phyloP scores from a whole-genome alignment of 1,140 invertebrate genomes.

The Mya arenaria region DNA sequence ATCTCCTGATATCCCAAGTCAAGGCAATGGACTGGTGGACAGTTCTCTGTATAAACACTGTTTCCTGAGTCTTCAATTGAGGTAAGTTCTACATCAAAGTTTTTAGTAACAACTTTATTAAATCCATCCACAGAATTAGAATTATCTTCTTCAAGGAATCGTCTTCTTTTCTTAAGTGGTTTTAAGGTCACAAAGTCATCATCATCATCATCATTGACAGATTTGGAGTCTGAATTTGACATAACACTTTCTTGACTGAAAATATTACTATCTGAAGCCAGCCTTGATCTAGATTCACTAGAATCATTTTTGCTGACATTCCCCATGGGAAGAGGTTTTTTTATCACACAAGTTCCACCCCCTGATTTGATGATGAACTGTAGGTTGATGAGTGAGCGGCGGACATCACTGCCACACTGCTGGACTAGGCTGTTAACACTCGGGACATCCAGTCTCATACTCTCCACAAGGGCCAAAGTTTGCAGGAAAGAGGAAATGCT shows the following conservation, averaged over 20 bases:
- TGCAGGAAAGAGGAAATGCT: constrained; percentile 66
- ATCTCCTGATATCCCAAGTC: not conserved
- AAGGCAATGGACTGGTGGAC: not conserved
- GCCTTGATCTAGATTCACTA: not conserved
- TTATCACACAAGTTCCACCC: constrained; percentile 23
- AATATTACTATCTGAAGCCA: not conserved
- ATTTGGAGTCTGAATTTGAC: not conserved
- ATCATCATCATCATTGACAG: constrained; percentile 32
- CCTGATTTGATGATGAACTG: constrained; percentile 71
- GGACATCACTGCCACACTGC: constrained; percentile 65
- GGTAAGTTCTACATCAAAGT: too few species aligned
- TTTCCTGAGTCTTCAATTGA: too few species aligned
- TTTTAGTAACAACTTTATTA: too few species aligned
- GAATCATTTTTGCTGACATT: not conserved
- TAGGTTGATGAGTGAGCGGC: constrained; percentile 65
- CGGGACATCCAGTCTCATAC: constrained; percentile 51
- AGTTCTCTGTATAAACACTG: too few species aligned
- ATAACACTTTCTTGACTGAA: constrained; percentile 20
- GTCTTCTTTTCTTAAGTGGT: constrained; percentile 33
- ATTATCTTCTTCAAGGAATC: constrained; percentile 58
- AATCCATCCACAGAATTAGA: constrained; percentile 12
- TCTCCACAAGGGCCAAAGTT: constrained; percentile 69
- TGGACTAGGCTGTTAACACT: constrained; percentile 59
- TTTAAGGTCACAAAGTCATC: constrained; percentile 59
- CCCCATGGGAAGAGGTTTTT: not conserved